Base-by-base conservation (phyloP, 2,113 vertebrate species). In the Chaetodon auriga region DNA sequence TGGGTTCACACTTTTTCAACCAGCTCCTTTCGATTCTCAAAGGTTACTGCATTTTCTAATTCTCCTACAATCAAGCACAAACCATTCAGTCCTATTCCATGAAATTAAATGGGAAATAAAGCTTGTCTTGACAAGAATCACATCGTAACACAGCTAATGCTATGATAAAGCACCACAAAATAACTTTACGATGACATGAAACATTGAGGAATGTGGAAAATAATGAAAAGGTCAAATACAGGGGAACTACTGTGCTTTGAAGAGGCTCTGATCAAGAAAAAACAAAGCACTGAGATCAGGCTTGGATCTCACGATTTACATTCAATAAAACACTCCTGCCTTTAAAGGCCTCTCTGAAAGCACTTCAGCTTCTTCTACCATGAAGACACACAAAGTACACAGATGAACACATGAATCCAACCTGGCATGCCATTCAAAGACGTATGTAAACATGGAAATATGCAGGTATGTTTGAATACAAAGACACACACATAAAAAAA, bases 361-460 rank as follows among this genome's bases (percentile, higher is more conserved):
- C 5, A 11, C 11, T 38, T 60, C 13, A 51, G n/a, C 11, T 36
- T 21, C 36, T 72, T 70, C 70, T 49, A 43, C 62, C 43, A 38
- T 68, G 18, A 72, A 75, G 15, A 68, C 48, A 43, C 15, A 74
- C 61, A 68, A 43, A 48, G 62, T 43, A 51, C 41, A 65, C 5
- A 76, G 7, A 35, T 16, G 15, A 30, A 30, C 45, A n/a, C 35
- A 62, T 12, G 6, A 19, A 63, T 74, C 19, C 49, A 72, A 25
- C 21, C 43, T 57, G 14, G 30, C 48, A 60, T 49, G 41, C 48
- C 61, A 69, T 69, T 72, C 21, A 66, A 84, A 82, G 1, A 63
- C 58, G 53, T 11, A 72, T 53, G 54, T 83, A 85, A 78, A 80
- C 46, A 78, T 48, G 45, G 71, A 81, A 87, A 87, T 65, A 68